Conservation (phyloP, 2,888 invertebrate genomes). For the Mechanitis messenoides region DNA sequence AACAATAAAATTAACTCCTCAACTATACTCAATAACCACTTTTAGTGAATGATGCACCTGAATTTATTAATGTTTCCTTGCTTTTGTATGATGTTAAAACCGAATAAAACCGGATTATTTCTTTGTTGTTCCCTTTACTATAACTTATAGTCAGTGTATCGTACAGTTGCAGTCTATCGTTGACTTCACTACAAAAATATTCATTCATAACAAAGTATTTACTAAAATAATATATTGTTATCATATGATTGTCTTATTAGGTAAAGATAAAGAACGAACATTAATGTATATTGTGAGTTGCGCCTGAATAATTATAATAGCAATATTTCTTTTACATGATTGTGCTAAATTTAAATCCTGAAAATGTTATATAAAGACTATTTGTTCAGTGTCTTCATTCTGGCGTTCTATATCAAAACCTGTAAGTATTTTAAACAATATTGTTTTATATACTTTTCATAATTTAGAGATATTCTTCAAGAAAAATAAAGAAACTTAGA, state of each 20-base stretch:
- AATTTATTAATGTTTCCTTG: conserved; percentile 30
- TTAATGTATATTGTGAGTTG: too few species aligned
- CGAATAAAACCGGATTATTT: conserved; percentile 20
- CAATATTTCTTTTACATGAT: conserved; percentile 1
- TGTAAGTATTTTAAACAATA: conserved; percentile 17
- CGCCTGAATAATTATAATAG: conserved; percentile 15
- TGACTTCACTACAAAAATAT: conserved; percentile 6
- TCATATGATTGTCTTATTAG: too few species aligned
- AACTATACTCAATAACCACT: too few species aligned
- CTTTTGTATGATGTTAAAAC: conserved; percentile 12
- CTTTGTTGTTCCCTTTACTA: conserved; percentile 19
- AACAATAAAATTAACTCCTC: too few species aligned
- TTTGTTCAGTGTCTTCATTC: conserved; percentile 10
- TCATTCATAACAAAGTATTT: too few species aligned
- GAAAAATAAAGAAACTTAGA: too few species aligned
- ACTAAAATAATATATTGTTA: too few species aligned
- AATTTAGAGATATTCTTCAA: too few species aligned
- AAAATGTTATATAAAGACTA: conserved; percentile 14
- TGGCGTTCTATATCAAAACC: conserved; percentile 19
- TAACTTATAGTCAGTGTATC: conserved; percentile 19
- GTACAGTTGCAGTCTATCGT: conserved; percentile 12
- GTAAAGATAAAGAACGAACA: too few species aligned
- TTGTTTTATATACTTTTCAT: background rate
- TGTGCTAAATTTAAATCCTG: conserved; percentile 6
- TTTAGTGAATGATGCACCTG: conserved; percentile 10